Evolutionary conservation across 2,797 vertebrate species (phyloP).

Genomic region (Enteromius viviparus): DNA sequence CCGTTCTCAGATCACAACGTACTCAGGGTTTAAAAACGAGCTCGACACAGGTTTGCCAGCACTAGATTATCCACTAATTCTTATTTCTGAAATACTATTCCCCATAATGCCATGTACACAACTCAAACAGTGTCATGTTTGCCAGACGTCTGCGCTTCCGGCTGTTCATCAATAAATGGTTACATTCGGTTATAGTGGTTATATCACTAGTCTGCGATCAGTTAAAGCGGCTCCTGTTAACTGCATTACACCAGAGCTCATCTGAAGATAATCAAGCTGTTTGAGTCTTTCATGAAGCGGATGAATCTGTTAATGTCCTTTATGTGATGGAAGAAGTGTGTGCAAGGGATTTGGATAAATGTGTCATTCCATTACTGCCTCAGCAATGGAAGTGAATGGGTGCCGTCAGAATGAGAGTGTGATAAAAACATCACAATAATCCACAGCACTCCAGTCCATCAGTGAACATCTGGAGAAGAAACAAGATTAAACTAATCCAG

Average conservation of each 20-base stretch:
- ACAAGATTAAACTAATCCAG: not conserved
- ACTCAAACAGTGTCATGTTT: not conserved
- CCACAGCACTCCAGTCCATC: too few species aligned
- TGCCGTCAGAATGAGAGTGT: not conserved
- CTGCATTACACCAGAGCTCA: too few species aligned
- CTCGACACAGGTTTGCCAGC: not conserved
- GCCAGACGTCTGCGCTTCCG: not conserved
- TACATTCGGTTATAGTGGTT: not conserved
- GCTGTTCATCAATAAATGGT: not conserved
- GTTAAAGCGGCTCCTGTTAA: not conserved
- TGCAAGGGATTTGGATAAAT: not conserved
- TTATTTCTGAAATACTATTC: slow-evolving; percentile 23
- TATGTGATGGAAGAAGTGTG: not conserved
- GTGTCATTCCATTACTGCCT: not conserved
- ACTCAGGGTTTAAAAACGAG: not conserved
- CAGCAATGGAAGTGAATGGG: not conserved
- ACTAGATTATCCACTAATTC: slow-evolving; percentile 8
- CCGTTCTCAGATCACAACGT: not conserved
- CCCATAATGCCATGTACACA: slow-evolving; percentile 22
- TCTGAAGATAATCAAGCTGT: not conserved
- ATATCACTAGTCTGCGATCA: not conserved
- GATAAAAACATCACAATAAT: not conserved
- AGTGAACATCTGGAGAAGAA: not conserved
- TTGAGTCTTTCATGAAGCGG: not conserved
- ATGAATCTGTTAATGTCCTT: not conserved